Evolutionary conservation across 2,113 vertebrate genomes (phyloP), one percentile per base, ranked within the genome.

Genomic region (Melanotaenia duboulayi): DNA sequence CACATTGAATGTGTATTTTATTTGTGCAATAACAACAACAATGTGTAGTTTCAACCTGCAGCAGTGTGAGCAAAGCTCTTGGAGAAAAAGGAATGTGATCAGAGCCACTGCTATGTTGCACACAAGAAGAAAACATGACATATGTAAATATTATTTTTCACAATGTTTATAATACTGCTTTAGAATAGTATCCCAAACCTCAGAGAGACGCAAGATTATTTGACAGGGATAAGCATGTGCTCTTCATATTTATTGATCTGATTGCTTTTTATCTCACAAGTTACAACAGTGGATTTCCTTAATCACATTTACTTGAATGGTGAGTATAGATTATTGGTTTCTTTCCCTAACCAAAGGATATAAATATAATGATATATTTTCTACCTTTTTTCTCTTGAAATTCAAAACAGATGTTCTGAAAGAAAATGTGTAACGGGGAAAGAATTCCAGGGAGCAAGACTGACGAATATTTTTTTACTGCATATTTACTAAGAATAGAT

Each of bases 71-170:
- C 22, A 4, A 12, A 52, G 39, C 57, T 65, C 58, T 59, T 22
- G 40, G 65, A 24, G 32, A 25, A 22, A 56, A 32, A 40, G 2
- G 71, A 71, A 72, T 65, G 14, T 13, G 32, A 76, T 80, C 52
- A 42, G 32, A 84, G 32, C 58, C 9, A 7, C 28, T 0, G 63
- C 80, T 71, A 25, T 66, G 76, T 76, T 57, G 22, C 74, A 65
- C 67, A 76, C 52, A 65, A 65, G n/a, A 71, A 46, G 22, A 20
- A 65, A 67, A 50, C 32, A 55, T 44, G 11, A 58, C 73, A 62
- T 64, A 59, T 89, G 86, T 90, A 88, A 85, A 86, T 84, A 89
- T 82, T 81, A 89, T 90, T 89, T 89, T 88, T 89, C 74, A 68
- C 22, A 23, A 72, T 50, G 64, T 82, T 70, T 51, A 65, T 75